Base-by-base conservation (phyloP, 2,797 vertebrate genomes). In the Propithecus perrieri region DNA sequence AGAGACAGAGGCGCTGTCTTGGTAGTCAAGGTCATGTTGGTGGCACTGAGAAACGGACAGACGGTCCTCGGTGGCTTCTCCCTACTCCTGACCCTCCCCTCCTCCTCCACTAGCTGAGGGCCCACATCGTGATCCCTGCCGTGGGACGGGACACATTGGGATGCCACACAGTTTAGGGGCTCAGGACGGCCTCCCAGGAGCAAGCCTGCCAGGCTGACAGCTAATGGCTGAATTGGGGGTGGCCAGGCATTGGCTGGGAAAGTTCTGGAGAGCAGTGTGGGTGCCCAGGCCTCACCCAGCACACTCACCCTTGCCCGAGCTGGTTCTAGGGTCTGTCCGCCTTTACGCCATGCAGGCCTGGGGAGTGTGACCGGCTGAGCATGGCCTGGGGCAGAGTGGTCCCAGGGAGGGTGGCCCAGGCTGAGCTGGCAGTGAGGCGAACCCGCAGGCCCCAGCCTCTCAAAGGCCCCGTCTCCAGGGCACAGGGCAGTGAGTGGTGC, bases 81-180 rank as follows among this genome's bases (percentile, higher is more conserved):
- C 63, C 63, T n/a, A 65, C 63, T 65, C 63, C 4, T 4, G 15
- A 65, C 33, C 17, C 7, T n/a, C 63, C 33, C 33, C 15, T 17
- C 14, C 33, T 59, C 7, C 63, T n/a, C 63, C 30, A n/a, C 15
- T 33, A 18, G 33, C 30, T 65, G 63, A n/a, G 7, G 7, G 33
- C 33, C 63, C 15, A n/a, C 1, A 33, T 30, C 22, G 38, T 5
- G 59, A 12, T 41, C 2, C 20, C 33, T 30, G 6, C 0, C 0
- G 4, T 20, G 53, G 5, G 33, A 55, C 6, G 0, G 15, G 46
- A 81, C 35, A 48, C 35, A 87, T 14, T 59, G n/a, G 43, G 13
- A 28, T 11, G 15, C 22, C 41, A 15, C 12, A 17, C 55, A 2
- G 24, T 5, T 1, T 0, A 1, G 14, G 24, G 24, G 30, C 2